A percentile compares a stretch with the other conserved stretches of the same genome.
Conservation (phyloP, 2,113 vertebrate genomes). For the Perognathus longimembris region DNA sequence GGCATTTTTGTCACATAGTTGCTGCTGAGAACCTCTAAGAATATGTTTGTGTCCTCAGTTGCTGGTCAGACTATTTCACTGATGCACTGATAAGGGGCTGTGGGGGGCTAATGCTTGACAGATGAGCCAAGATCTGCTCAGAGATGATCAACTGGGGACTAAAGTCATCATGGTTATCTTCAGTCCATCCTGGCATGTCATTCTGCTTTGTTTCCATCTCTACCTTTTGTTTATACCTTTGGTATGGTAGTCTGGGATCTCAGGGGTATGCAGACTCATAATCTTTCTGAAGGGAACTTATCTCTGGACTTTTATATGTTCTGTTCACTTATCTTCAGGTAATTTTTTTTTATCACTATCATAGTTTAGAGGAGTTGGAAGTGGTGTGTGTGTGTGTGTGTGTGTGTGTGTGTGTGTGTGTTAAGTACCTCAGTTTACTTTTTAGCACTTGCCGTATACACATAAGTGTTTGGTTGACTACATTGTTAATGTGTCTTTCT, state of each 20-base stretch:
- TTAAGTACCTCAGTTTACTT: not conserved
- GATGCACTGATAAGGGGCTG: not conserved
- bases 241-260: not conserved
- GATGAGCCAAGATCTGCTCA: not conserved
- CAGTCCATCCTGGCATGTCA: not conserved
- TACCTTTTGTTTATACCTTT: not conserved
- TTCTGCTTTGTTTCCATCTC: not conserved
- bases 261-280: not conserved
- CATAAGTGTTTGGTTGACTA: not conserved
- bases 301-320: not conserved
- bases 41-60: not conserved
- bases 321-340: not conserved
- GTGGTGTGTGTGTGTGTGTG: not conserved
- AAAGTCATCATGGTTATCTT: not conserved
- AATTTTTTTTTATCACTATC: not conserved
- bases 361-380: constrained; percentile 35
- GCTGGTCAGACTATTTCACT: not conserved
- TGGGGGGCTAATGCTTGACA: too few species aligned
- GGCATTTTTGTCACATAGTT: not conserved
- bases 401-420: not conserved
- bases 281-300: not conserved
- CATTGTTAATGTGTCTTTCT: not conserved
- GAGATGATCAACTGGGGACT: not conserved
- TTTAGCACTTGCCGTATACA: not conserved
- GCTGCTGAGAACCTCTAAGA: constrained; percentile 28